Evolutionary conservation across 2,113 vertebrate genomes (phyloP).

Genomic region (Probosciger aterrimus): DNA sequence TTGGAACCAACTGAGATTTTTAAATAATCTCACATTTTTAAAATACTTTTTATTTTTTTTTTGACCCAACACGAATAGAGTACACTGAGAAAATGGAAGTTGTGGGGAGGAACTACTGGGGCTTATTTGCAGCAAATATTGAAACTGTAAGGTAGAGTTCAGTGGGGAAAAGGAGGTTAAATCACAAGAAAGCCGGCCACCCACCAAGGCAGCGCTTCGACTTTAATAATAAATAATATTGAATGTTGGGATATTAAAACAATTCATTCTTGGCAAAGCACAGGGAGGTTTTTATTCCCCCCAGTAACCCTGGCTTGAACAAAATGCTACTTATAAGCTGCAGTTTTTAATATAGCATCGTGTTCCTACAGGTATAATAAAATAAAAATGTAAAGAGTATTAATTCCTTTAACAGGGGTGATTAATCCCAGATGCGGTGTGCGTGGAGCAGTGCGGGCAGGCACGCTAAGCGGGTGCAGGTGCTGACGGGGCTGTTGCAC

Average conservation of each 20-base stretch:
- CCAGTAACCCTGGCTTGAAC: slow-evolving; percentile 67
- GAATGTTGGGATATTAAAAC: slow-evolving; percentile 85
- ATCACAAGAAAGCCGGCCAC: slow-evolving; percentile 54
- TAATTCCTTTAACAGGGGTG: slow-evolving; percentile 77
- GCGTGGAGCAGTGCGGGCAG: background rate
- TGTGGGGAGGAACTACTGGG: background rate
- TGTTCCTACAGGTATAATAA: slow-evolving; percentile 82
- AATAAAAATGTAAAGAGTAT: slow-evolving; percentile 78
- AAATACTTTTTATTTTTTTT: background rate
- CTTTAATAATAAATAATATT: slow-evolving; percentile 83
- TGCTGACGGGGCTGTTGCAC: slow-evolving; percentile 72
- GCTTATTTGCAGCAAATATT: background rate
- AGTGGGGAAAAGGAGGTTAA: slow-evolving; percentile 64
- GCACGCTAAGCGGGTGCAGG: slow-evolving; percentile 60
- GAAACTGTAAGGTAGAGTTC: slow-evolving; percentile 13
- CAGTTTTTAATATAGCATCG: slow-evolving; percentile 77
- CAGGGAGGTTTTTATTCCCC: slow-evolving; percentile 73
- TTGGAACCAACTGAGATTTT: slow-evolving; percentile 43
- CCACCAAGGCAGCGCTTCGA: slow-evolving; percentile 68
- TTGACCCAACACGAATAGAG: background rate
- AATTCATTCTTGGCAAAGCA: slow-evolving; percentile 78
- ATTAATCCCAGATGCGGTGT: slow-evolving; percentile 78
- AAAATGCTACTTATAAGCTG: slow-evolving; percentile 72
- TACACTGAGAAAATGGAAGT: background rate
- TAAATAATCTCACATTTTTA: slow-evolving; percentile 32